Evolutionary conservation across 2,888 invertebrate species (phyloP).

Genomic region (Rhorus exstirpatorius): DNA sequence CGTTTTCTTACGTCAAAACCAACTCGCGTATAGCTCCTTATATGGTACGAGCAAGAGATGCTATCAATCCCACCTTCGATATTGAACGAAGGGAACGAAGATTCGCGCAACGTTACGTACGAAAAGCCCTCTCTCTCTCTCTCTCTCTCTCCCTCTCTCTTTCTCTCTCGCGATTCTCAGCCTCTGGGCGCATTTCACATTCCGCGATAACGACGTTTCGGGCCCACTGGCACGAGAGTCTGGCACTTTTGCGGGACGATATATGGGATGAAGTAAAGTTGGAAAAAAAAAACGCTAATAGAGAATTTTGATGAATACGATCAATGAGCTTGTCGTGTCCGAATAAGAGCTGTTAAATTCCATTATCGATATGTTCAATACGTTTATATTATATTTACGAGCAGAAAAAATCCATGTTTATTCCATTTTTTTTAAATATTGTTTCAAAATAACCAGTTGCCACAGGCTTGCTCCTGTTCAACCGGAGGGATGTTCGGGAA

Average conservation of each 20-base stretch:
- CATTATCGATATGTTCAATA: too few species aligned
- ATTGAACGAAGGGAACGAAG: conserved; percentile 27
- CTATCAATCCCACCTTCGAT: conserved; percentile 16
- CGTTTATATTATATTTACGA: too few species aligned
- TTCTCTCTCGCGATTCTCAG: conserved; percentile 29
- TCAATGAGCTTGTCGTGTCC: not conserved
- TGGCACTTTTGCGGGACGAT: conserved; percentile 11
- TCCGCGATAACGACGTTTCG: conserved; percentile 61
- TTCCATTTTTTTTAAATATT: too few species aligned
- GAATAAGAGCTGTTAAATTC: not conserved
- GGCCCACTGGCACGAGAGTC: conserved; percentile 23
- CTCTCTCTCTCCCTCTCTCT: not conserved
- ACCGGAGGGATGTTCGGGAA: too few species aligned
- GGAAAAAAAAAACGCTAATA: conserved; percentile 1
- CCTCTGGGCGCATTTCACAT: conserved; percentile 62
- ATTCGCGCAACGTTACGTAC: conserved; percentile 51
- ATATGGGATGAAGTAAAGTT: conserved; percentile 13
- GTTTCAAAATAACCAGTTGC: too few species aligned
- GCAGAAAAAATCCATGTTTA: too few species aligned
- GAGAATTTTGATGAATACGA: conserved; percentile 7
- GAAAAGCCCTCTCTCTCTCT: conserved; percentile 19
- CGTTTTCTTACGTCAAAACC: conserved; percentile 25
- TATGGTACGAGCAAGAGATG: not conserved
- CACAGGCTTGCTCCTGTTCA: too few species aligned
- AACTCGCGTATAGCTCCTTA: not conserved